Conservation (phyloP, 2,113 vertebrate species). For the Cervus canadensis region DNA sequence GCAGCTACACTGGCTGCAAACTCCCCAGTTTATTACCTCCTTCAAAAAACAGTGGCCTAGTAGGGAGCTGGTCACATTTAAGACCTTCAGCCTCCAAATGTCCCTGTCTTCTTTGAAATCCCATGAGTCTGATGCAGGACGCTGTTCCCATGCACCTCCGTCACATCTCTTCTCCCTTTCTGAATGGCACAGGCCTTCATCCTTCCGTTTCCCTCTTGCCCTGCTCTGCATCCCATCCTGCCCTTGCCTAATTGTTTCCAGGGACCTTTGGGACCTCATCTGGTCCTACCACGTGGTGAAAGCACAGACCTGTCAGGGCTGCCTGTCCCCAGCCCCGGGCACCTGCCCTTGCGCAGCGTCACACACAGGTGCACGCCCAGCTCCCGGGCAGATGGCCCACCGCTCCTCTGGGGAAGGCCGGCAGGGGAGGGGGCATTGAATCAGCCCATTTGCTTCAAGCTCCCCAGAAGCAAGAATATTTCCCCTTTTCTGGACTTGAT, state of each 20-base stretch:
- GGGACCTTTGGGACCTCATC: neutral
- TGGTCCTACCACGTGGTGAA: neutral
- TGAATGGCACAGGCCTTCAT: accelerated
- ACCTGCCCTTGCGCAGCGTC: neutral
- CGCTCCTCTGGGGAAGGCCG: neutral
- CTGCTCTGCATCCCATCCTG: neutral
- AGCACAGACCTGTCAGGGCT: neutral
- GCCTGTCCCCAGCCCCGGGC: neutral
- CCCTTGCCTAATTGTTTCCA: neutral
- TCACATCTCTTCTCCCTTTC: accelerated
- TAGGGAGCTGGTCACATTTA: accelerated
- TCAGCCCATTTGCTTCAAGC: neutral
- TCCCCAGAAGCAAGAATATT: neutral
- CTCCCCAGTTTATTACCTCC: neutral
- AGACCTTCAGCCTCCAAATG: neutral
- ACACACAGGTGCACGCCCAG: neutral
- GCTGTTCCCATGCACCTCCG: accelerated
- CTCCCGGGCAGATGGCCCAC: neutral
- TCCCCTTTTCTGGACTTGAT: neutral
- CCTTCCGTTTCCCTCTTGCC: neutral
- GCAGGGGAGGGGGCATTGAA: neutral
- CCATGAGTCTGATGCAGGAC: accelerated
- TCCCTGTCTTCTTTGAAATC: neutral
- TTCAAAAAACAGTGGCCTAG: accelerated
- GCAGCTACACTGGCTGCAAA: accelerated